These are phyloP conservation scores for Telenomus remus DNA, from an alignment of 1,140 invertebrate genomes.

Conservation along the genomic window DNA sequence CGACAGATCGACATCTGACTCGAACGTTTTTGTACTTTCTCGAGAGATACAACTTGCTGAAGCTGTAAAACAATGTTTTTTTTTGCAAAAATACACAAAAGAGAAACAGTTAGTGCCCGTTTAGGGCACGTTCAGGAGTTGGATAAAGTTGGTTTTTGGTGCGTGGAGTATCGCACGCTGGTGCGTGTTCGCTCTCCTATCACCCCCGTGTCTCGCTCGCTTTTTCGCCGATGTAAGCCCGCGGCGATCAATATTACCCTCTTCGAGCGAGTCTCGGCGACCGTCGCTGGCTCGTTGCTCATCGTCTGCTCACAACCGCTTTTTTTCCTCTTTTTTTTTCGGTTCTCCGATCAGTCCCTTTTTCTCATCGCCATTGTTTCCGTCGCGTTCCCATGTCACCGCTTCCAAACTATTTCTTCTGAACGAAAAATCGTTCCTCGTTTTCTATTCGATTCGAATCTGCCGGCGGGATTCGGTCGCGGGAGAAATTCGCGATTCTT, in stretches of 20 bases:
- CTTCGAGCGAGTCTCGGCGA: constrained; percentile 57
- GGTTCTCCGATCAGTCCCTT: constrained; percentile 24
- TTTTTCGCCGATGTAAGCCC: constrained; percentile 60
- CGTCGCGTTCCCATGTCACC: constrained; percentile 5
- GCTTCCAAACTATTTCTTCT: background rate
- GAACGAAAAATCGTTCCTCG: background rate
- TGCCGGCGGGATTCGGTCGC: too few relatives aligned
- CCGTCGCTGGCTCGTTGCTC: constrained; percentile 50
- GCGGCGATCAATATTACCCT: constrained; percentile 59
- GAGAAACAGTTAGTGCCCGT: too few relatives aligned
- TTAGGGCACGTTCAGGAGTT: too few relatives aligned
- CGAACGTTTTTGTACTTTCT: background rate
- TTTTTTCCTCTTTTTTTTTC: too few relatives aligned
- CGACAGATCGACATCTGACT: constrained; percentile 9
- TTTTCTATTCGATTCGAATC: too few relatives aligned
- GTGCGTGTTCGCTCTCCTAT: constrained; percentile 34
- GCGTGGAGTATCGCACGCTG: constrained; percentile 40
- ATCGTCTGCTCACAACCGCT: constrained; percentile 50
- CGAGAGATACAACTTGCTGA: too few relatives aligned
- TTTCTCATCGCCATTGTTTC: constrained; percentile 35
- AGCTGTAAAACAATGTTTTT: constrained; percentile 1
- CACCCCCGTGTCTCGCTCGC: constrained; percentile 47
- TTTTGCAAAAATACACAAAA: too few relatives aligned
- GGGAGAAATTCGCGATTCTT: too few relatives aligned
- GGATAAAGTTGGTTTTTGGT: too few relatives aligned